phyloP scores from a whole-genome alignment of 2,888 invertebrate genomes.

The Arrhopalites spinosus region DNA sequence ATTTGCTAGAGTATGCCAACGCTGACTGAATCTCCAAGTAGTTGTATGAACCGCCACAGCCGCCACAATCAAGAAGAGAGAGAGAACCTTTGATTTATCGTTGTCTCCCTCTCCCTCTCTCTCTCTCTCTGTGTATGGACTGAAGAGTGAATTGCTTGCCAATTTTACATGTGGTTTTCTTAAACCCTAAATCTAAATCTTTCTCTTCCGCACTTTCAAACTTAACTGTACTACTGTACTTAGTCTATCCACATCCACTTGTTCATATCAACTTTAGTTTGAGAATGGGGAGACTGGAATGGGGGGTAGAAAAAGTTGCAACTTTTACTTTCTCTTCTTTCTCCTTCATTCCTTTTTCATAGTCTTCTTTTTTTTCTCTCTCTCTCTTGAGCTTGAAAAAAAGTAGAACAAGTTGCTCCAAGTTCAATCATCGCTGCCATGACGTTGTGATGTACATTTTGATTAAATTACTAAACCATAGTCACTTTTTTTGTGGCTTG shows the following conservation, averaged over 20 bases:
- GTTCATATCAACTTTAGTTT: neutral
- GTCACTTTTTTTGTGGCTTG: neutral
- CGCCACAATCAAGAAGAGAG: neutral
- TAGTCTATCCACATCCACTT: neutral
- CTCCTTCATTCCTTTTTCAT: neutral
- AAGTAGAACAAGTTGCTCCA: neutral
- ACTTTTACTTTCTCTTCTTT: neutral
- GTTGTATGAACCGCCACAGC: neutral
- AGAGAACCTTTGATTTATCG: conserved; percentile 27
- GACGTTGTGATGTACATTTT: too few relatives aligned
- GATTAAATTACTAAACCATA: too few relatives aligned
- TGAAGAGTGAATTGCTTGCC: conserved; percentile 24
- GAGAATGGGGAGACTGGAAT: too few relatives aligned
- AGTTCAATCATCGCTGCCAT: too few relatives aligned
- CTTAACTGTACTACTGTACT: neutral
- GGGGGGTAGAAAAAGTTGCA: neutral
- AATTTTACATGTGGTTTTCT: conserved; percentile 32
- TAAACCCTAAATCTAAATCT: conserved; percentile 25
- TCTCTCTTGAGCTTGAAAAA: neutral
- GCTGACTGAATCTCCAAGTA: conserved; percentile 28
- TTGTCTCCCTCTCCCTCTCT: conserved; percentile 6
- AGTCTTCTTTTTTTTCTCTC: neutral
- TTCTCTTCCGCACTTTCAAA: neutral
- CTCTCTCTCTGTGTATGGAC: conserved; percentile 6
- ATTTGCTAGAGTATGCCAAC: conserved; percentile 29